Conservation (phyloP, 2,797 vertebrate genomes). For the Urosaurus nigricauda region DNA sequence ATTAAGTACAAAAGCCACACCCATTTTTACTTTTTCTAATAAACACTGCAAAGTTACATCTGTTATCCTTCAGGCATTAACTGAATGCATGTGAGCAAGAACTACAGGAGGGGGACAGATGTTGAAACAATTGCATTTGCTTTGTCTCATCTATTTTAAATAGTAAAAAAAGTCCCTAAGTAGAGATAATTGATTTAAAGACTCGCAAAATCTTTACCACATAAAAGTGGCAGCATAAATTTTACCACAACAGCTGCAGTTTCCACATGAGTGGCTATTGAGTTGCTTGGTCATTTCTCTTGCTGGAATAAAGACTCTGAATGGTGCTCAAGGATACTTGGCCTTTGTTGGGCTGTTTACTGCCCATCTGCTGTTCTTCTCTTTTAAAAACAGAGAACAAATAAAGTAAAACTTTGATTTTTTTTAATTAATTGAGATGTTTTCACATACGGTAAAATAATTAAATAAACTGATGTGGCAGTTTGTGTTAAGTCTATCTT, state of each 20-base stretch:
- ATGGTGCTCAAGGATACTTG: background rate
- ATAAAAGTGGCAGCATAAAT: conserved; percentile 63
- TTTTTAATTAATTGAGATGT: background rate
- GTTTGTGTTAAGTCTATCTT: conserved; percentile 5
- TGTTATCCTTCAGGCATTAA: conserved; percentile 13
- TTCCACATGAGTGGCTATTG: conserved; percentile 54
- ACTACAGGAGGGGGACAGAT: conserved; percentile 15
- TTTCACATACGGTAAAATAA: background rate
- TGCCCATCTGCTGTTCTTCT: conserved; percentile 63
- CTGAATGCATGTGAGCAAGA: background rate
- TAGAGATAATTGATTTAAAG: conserved; percentile 60
- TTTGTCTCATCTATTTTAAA: conserved; percentile 46
- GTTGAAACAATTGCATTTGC: conserved; percentile 7
- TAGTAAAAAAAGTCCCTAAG: conserved; percentile 47
- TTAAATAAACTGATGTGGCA: conserved; percentile 3
- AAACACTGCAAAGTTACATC: conserved; percentile 38
- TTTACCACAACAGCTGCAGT: conserved; percentile 52
- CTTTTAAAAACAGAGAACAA: conserved; percentile 33
- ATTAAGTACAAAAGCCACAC: background rate
- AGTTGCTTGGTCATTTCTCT: conserved; percentile 47
- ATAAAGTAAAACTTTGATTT: conserved; percentile 17
- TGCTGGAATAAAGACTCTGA: conserved; percentile 20
- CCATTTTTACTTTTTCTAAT: conserved; percentile 18
- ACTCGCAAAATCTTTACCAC: conserved; percentile 45
- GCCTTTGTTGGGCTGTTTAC: conserved; percentile 51